Base-by-base conservation (phyloP, 2,113 vertebrate genomes). In the Cheilinus undulatus region DNA sequence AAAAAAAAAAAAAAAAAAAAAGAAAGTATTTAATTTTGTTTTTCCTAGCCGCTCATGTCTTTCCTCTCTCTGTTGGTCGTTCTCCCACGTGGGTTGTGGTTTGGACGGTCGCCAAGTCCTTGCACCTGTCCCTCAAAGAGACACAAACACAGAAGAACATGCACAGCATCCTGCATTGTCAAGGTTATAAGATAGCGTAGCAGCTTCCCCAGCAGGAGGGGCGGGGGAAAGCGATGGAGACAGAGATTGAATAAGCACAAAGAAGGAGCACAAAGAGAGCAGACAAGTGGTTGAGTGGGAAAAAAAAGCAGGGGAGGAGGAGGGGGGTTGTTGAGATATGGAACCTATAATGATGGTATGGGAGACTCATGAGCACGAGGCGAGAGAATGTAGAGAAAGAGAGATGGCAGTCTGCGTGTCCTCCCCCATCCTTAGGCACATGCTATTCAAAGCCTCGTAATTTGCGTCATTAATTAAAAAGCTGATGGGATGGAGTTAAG, bases 391-490 rank as follows among this genome's bases (percentile, higher is more conserved):
- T 45, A 53, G 70, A 59, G 75, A 69, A 80, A 85, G 86, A 86
- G 70, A 76, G 65, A 84, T 83, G 73, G 82, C 27, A 15, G 79
- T 49, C 62, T 43, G 59, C 53, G 28, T 57, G 77, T 87, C 88
- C 78, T 89, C 85, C 81, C 77, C 75, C 89, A 71, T 91, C 91
- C 89, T 91, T 78, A 86, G 88, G 86, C 91, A 83, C 87, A 86
- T 89, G 86, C 89, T 91, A 89, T 89, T 90, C 87, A 89, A 88
- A 88, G 88, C 80, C 73, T 64, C 73, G 73, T 93, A 91, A 90
- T 91, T 91, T 85, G 88, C 85, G 89, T 88, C 87, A 91, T 93
- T 92, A 90, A 93, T 93, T 91, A 90, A 90, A 84, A 87, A 85
- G 80, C 65, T 85, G 85, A 90, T 86, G 78, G 86, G 85, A 78